phyloP scores from a whole-genome alignment of 2,113 vertebrate genomes.

The Pterocles gutturalis region DNA sequence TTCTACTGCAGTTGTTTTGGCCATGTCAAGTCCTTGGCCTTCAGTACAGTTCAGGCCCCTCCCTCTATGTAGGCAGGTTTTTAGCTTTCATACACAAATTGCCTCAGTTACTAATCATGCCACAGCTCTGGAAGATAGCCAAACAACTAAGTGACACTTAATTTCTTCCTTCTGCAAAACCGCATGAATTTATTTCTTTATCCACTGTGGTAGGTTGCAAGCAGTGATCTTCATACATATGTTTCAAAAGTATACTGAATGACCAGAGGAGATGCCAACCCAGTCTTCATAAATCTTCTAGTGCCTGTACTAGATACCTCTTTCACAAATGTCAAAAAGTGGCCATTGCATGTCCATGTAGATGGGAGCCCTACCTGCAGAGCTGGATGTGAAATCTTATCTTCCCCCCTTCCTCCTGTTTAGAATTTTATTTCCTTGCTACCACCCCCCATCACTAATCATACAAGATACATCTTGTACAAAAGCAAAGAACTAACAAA shows the following conservation, averaged over 20 bases:
- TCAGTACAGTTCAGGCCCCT: not conserved
- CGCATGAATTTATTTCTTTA: not conserved
- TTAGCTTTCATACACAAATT: not conserved
- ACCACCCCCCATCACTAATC: not conserved
- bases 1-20: not conserved
- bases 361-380: not conserved
- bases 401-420: not conserved
- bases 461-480: not conserved
- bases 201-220: not conserved
- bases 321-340: not conserved
- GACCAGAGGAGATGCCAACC: not conserved
- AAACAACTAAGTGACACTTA: not conserved
- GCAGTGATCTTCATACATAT: not conserved
- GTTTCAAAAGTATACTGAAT: not conserved
- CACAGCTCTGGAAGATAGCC: not conserved
- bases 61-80: not conserved
- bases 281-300: not conserved
- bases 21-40: not conserved
- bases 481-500: not conserved
- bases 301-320: not conserved
- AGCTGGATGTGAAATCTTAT: not conserved
- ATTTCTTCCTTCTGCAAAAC: not conserved
- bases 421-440: not conserved
- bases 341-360: rapidly evolving
- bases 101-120: not conserved